phyloP scores from a whole-genome alignment of 2,888 invertebrate genomes.

The Leptothorax acervorum region DNA sequence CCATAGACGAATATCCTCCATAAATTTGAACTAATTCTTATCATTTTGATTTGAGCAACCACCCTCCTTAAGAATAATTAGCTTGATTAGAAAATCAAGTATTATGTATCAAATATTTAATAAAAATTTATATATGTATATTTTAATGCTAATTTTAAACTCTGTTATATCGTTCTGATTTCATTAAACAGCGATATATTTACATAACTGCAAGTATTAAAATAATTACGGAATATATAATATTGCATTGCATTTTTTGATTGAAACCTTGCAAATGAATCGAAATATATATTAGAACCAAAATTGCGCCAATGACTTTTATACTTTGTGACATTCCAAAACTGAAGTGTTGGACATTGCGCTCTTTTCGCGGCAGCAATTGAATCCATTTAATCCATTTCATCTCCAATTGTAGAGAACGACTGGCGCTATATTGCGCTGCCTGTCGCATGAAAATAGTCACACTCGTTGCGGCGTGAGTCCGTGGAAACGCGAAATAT shows the following conservation, averaged over 20 bases:
- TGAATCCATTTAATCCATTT: conserved; percentile 76
- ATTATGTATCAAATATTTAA: not conserved
- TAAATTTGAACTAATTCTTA: too few relatives aligned
- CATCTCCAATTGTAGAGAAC: conserved; percentile 73
- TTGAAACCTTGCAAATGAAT: conserved; percentile 7
- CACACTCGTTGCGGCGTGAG: conserved; percentile 62
- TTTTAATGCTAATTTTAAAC: not conserved
- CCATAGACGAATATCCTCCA: too few relatives aligned
- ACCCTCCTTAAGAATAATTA: too few relatives aligned
- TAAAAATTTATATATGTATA: not conserved
- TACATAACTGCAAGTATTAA: not conserved
- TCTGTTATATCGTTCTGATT: not conserved
- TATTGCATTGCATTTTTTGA: not conserved
- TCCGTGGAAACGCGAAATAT: conserved; percentile 62
- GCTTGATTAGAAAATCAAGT: not conserved
- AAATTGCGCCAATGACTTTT: not conserved
- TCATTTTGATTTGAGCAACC: too few relatives aligned
- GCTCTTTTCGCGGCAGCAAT: conserved; percentile 67
- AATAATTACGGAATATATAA: not conserved
- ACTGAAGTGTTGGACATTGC: conserved; percentile 49
- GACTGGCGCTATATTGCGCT: conserved; percentile 69
- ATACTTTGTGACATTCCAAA: conserved; percentile 33
- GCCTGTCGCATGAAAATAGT: conserved; percentile 68
- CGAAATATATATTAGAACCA: not conserved
- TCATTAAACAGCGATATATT: not conserved